A percentile compares a stretch with the other conserved stretches of the same genome.
phyloP scores from a whole-genome alignment of 2,888 invertebrate species.

The Glyphotaelius pellucidus region DNA sequence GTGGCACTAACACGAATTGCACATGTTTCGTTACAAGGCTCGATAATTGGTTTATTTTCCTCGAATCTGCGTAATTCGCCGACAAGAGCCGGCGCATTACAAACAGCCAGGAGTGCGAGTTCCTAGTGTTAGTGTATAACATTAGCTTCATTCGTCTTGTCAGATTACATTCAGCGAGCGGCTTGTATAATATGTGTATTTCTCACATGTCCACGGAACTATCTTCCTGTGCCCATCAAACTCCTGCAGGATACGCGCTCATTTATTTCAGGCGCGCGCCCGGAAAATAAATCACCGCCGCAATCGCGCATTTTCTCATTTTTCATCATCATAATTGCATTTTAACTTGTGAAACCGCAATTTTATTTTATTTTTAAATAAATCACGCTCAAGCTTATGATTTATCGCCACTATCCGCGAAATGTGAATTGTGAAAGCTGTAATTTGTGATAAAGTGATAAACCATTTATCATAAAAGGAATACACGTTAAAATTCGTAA shows the following conservation, averaged over 20 bases:
- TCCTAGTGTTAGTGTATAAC: constrained; percentile 52
- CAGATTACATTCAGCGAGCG: constrained; percentile 62
- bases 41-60: constrained; percentile 35
- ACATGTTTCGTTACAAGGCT: not conserved
- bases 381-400: not conserved
- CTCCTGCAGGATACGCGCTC: constrained; percentile 40
- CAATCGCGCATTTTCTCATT: constrained; percentile 35
- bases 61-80: constrained; percentile 33
- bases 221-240: constrained; percentile 48
- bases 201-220: constrained; percentile 44
- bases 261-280: constrained; percentile 50
- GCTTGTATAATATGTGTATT: constrained; percentile 54
- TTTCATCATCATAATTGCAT: constrained; percentile 14
- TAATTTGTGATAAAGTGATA: not conserved
- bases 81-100: constrained; percentile 34
- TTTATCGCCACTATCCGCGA: not conserved
- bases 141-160: constrained; percentile 64
- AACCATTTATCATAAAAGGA: not conserved
- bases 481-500: not conserved
- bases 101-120: not conserved
- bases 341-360: not conserved
- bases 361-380: not conserved
- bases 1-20: not conserved
- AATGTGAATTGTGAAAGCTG: not conserved
- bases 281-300: constrained; percentile 36